A percentile compares a stretch with the other conserved stretches of the same genome.
These are phyloP conservation scores for Aurelia aurita DNA, from an alignment of 30 jellyfish, hydroid and myxozoan genomes.

Conservation along the genomic window DNA sequence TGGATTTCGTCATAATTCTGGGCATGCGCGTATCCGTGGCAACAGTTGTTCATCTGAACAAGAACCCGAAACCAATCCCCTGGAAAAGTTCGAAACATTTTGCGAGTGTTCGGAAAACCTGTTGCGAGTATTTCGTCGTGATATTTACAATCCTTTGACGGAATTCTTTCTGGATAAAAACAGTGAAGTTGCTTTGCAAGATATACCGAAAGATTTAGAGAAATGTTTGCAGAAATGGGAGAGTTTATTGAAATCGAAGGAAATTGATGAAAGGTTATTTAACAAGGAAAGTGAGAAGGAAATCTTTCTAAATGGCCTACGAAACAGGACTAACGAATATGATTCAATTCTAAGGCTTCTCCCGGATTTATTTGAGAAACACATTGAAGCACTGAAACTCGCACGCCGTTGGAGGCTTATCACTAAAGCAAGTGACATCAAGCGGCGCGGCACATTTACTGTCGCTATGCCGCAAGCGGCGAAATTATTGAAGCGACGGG, in stretches of 20 bases:
- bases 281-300: conserved; percentile 85
- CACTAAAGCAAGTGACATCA: conserved; percentile 63
- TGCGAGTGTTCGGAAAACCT: conserved; percentile 79
- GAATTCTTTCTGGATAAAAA: conserved; percentile 69
- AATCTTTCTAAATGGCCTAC: conserved; percentile 54
- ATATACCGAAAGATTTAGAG: conserved; percentile 64
- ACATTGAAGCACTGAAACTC: conserved; percentile 76
- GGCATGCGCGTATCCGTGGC: conserved; percentile 56
- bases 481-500: conserved; percentile 64
- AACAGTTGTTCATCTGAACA: conserved; percentile 66
- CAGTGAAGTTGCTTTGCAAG: conserved; percentile 47
- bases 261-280: conserved; percentile 69
- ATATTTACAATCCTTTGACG: conserved; percentile 84
- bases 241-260: conserved; percentile 33
- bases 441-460: conserved; percentile 90
- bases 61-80: conserved; percentile 62
- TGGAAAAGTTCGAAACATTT: conserved; percentile 78
- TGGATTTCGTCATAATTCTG: conserved; percentile 73
- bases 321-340: conserved; percentile 72
- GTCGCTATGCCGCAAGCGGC: conserved; percentile 66
- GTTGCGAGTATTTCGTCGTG: conserved; percentile 67
- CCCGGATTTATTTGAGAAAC: conserved; percentile 90
- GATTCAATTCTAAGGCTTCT: conserved; percentile 80
- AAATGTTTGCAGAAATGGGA: conserved; percentile 88
- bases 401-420: conserved; percentile 89